Conservation (phyloP, 1,140 invertebrate genomes). For the Ruditapes philippinarum region DNA sequence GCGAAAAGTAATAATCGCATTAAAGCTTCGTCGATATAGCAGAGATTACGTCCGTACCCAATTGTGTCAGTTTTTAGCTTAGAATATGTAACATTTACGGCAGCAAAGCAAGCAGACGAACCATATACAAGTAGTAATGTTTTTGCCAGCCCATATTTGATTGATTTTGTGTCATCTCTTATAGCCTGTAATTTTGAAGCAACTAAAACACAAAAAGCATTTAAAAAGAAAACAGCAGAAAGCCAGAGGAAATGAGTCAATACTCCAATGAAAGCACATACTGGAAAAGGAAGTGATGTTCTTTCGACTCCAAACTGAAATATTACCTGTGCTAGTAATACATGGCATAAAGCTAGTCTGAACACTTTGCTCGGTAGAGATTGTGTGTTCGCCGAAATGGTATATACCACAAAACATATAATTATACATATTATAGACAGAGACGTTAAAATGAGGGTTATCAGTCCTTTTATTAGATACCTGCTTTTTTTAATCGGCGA, state of each 20-base stretch:
- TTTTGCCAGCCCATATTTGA: neutral
- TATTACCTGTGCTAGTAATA: neutral
- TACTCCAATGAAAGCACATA: neutral
- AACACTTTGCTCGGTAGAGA: neutral
- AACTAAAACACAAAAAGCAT: neutral
- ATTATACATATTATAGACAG: neutral
- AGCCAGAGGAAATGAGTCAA: neutral
- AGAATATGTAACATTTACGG: neutral
- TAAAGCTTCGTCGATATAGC: neutral
- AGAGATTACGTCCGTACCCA: neutral
- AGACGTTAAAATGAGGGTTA: neutral
- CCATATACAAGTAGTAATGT: neutral
- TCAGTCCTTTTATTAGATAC: neutral
- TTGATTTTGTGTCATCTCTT: neutral
- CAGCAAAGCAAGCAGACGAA: neutral
- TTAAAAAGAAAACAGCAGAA: neutral
- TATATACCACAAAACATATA: neutral
- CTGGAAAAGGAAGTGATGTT: neutral
- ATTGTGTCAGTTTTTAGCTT: neutral
- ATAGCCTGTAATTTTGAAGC: neutral
- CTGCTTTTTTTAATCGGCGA: no score
- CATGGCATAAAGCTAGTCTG: neutral
- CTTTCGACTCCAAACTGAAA: conserved; percentile 9
- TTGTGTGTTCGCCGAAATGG: neutral
- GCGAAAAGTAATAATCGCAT: neutral